Conservation (phyloP, 2,888 invertebrate species). For the Mythimna vitellina region DNA sequence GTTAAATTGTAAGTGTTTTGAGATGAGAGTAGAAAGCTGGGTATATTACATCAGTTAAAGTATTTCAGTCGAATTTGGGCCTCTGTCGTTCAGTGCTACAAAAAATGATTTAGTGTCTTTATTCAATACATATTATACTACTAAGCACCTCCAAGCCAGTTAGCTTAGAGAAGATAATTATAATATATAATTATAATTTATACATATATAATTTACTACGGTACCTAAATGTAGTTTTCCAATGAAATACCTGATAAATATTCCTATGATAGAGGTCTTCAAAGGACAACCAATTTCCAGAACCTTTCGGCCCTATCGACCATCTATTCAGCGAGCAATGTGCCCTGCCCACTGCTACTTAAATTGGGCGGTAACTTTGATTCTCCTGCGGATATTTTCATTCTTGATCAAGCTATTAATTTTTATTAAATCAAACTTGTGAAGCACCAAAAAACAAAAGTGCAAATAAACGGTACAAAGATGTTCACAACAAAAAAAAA, state of each 20-base stretch:
- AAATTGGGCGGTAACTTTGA: too few species aligned
- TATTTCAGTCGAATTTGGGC: conserved; percentile 27
- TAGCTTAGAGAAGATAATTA: background rate
- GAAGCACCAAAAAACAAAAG: background rate
- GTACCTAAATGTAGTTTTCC: background rate
- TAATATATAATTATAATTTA: too few species aligned
- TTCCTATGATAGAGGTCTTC: too few species aligned
- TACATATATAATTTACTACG: background rate
- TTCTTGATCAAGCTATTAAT: too few species aligned
- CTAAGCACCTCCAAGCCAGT: too few species aligned
- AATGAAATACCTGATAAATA: too few species aligned
- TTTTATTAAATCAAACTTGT: background rate
- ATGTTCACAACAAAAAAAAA: background rate
- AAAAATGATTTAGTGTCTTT: background rate
- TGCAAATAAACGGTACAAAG: background rate
- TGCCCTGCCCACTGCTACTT: too few species aligned
- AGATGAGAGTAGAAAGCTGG: conserved; percentile 8
- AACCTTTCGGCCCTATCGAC: too few species aligned
- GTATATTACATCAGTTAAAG: conserved; percentile 30
- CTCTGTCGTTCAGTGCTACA: conserved; percentile 22
- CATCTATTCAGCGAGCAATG: too few species aligned
- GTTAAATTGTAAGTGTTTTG: conserved; percentile 17
- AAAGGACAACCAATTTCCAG: too few species aligned
- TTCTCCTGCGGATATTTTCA: too few species aligned
- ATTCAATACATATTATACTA: too few species aligned